These are phyloP conservation scores for Tuta absoluta DNA, from an alignment of 2,888 invertebrate species.

Conservation along the genomic window DNA sequence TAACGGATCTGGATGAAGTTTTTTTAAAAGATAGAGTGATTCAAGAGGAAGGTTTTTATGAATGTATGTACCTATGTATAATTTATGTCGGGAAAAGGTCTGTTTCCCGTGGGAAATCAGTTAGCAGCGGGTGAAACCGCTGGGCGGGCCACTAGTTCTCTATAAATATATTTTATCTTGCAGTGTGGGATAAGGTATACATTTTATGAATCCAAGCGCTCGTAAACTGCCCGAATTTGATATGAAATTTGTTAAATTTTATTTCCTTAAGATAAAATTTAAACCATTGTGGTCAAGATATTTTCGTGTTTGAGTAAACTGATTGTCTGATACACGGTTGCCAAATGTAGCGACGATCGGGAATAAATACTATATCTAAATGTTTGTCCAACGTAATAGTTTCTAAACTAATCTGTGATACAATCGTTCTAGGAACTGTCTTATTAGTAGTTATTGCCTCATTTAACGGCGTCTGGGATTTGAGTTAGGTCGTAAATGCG, in stretches of 20 bases:
- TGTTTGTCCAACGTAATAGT: conserved; percentile 19
- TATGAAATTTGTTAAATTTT: neutral
- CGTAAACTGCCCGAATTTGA: conserved; percentile 7
- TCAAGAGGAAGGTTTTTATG: too few species aligned
- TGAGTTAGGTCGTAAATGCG: neutral
- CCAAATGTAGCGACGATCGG: neutral
- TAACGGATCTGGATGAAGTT: too few species aligned
- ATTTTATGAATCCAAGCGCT: neutral
- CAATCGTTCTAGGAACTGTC: too few species aligned
- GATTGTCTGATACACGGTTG: too few species aligned
- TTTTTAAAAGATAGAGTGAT: too few species aligned
- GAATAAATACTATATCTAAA: neutral
- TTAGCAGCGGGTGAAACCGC: too few species aligned
- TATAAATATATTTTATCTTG: too few species aligned
- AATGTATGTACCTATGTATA: too few species aligned
- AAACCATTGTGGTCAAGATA: conserved; percentile 2
- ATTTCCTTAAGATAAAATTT: conserved; percentile 16
- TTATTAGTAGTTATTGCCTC: conserved; percentile 1
- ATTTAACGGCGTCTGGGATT: neutral
- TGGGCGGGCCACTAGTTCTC: too few species aligned
- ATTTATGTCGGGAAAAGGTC: too few species aligned
- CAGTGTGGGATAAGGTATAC: conserved; percentile 14
- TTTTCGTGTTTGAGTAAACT: too few species aligned
- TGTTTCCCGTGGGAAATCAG: too few species aligned
- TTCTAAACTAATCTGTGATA: conserved; percentile 18